Base-by-base conservation (phyloP, 2,797 vertebrate genomes). In the Cuniculus paca region DNA sequence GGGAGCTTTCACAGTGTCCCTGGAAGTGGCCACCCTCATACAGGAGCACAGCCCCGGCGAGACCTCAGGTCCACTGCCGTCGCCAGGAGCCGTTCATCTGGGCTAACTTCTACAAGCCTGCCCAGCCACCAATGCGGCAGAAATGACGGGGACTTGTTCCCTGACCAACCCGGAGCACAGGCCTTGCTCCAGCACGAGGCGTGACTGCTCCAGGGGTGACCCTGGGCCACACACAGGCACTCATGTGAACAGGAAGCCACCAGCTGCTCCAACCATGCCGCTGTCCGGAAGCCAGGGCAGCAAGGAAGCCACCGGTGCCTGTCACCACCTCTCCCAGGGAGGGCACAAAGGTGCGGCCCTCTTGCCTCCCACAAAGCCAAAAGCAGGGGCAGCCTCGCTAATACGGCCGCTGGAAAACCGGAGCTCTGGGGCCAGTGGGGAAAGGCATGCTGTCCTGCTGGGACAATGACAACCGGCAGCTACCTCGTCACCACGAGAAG, bases 111-210 rank as follows among this genome's bases (percentile, higher is more conserved):
- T 26, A 9, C 19, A 34, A 8, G 26, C 36, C 12, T 5, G 8
- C 48, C 48, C 78, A 61, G 13, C 88, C 34, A 28, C 63, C 7
- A 39, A 82, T 0, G 5, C 54, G 0, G 0, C 6, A 11, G 31
- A 52, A 72, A 48, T 7, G 7, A 85, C 14, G 58, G 60, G 16
- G 39, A 79, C 85, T 45, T 34, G 16, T 12, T 80, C 88, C 84
- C 39, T 56, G 79, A 16, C 63, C 89, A 26, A 22, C 34, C 5
- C 5, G 8, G 70, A 65, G 56, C 13, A 39, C 22, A 12, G 22
- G n/a, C 52, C 58, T 39, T n/a, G 24, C 2, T 6, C 86, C 78
- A 60, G 54, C 0, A 2, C 39, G 16, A 75, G 34, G 61, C 58
- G 74, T 34, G 39, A 20, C 20, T 4, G 10, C 4, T 24, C 11